Conservation (phyloP, 2,113 vertebrate species). For the Salvelinus sp. region DNA sequence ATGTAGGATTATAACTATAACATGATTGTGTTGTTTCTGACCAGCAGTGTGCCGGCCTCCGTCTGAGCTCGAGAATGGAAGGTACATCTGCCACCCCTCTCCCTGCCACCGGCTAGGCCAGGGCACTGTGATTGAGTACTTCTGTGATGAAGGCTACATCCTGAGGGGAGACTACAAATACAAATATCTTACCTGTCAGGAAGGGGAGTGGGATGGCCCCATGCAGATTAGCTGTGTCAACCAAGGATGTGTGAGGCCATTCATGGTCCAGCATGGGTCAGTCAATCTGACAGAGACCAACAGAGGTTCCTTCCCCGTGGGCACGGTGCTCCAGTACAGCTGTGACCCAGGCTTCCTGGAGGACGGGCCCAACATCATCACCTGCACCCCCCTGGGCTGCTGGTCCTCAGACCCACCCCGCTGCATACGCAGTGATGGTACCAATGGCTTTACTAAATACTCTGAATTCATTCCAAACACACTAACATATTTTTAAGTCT, state of each 20-base stretch:
- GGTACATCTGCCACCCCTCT: conserved; percentile 90
- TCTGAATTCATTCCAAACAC: background rate
- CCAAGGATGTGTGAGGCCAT: conserved; percentile 75
- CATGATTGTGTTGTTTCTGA: background rate
- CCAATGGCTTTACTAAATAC: background rate
- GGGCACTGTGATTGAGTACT: conserved; percentile 93
- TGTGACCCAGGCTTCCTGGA: conserved; percentile 53
- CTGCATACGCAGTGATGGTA: conserved; percentile 49
- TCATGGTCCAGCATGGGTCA: conserved; percentile 60
- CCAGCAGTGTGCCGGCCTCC: conserved; percentile 85
- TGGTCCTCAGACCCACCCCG: conserved; percentile 48
- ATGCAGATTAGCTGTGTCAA: conserved; percentile 91
- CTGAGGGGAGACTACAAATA: conserved; percentile 94
- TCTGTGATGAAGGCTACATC: conserved; percentile 89
- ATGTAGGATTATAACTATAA: background rate
- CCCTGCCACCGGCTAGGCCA: conserved; percentile 86
- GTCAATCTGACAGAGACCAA: conserved; percentile 71
- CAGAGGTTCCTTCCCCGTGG: conserved; percentile 66
- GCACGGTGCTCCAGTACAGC: conserved; percentile 71
- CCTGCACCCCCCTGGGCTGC: conserved; percentile 37
- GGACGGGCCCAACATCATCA: conserved; percentile 43
- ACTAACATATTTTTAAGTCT: background rate
- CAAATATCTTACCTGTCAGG: conserved; percentile 94
- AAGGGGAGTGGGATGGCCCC: conserved; percentile 91
- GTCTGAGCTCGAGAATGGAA: conserved; percentile 90